These are phyloP conservation scores for Mirounga angustirostris DNA, from an alignment of 2,113 vertebrate species.

Conservation along the genomic window DNA sequence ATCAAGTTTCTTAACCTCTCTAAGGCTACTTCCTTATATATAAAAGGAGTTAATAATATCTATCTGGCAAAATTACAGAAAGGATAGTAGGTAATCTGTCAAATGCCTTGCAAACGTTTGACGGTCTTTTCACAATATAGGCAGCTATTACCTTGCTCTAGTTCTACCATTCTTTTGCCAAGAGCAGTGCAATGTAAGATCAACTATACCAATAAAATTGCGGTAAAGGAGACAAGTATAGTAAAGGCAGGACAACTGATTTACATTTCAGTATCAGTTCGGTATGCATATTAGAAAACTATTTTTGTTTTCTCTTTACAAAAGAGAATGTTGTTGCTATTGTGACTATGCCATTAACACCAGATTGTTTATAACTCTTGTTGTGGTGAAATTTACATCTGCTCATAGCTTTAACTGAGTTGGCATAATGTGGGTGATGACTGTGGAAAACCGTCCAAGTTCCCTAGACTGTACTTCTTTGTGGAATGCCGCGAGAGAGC, in stretches of 20 bases:
- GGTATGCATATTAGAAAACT: not conserved
- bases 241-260: not conserved
- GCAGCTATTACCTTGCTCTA: not conserved
- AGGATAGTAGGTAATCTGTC: not conserved
- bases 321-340: slow-evolving; percentile 42
- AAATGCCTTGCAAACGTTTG: not conserved
- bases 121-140: not conserved
- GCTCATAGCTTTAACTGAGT: slow-evolving; percentile 35
- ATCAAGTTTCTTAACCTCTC: not conserved
- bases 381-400: slow-evolving; percentile 65
- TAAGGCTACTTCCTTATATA: not conserved
- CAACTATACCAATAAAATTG: not conserved
- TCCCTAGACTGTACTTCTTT: slow-evolving; percentile 47
- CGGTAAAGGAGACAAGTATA: not conserved
- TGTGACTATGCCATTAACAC: not conserved
- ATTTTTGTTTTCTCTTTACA: slow-evolving; percentile 43
- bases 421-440: slow-evolving; percentile 38
- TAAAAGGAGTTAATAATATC: not conserved
- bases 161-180: not conserved
- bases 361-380: slow-evolving; percentile 34
- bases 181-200: not conserved
- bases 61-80: slow-evolving; percentile 1
- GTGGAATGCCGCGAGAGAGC: not conserved
- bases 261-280: not conserved
- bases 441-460: slow-evolving; percentile 30